Base-by-base conservation (phyloP, 2,113 vertebrate species). In the Manacus vitellinus region DNA sequence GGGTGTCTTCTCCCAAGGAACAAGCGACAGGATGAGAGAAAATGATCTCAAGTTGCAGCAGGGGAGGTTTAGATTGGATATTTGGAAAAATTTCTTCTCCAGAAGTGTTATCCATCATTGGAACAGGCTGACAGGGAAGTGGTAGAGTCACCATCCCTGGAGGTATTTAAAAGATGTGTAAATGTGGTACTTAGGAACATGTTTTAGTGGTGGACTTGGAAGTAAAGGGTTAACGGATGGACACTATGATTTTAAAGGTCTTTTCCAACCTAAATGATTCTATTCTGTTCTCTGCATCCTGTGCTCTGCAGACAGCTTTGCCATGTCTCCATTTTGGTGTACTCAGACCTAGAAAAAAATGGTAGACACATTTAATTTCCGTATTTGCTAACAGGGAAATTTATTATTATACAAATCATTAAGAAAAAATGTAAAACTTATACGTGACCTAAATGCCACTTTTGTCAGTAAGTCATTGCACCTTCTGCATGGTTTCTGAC, bases 241-340 rank as follows among this genome's bases (percentile, higher is more conserved):
- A 39, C 16, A 19, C 9, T 11, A 10, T 44, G 31, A 70, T 56
- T 51, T 70, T 63, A 76, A 63, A 87, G 27, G 12, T 44, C 28
- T 17, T 8, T 10, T 87, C 70, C 28, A 70, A n/a, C 11, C 28
- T 58, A 31, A 76, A 3, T 49, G 19, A 55, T 49, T 83, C 12
- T 39, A 0, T 70, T 70, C 24, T 51, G 4, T 72, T 71, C 43
- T 71, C 22, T 63, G 22, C 41, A 41, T 85, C 20, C 43, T 86
- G 63, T 90, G 47, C 44, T 77, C 43, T 59, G 31, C 47, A 83
- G 46, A 33, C 33, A 63, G 67, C 30, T 95, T 86, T 88, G n/a
- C 41, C 52, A 56, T 75, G 25, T 67, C 52, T 78, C 47, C 39
- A 56, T 8, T 3, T 55, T 63, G 78, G 9, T 74, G 35, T 84